A percentile compares a stretch with the other conserved stretches of the same genome.
phyloP scores from a whole-genome alignment of 2,113 vertebrate species.

The Amphiprion percula region DNA sequence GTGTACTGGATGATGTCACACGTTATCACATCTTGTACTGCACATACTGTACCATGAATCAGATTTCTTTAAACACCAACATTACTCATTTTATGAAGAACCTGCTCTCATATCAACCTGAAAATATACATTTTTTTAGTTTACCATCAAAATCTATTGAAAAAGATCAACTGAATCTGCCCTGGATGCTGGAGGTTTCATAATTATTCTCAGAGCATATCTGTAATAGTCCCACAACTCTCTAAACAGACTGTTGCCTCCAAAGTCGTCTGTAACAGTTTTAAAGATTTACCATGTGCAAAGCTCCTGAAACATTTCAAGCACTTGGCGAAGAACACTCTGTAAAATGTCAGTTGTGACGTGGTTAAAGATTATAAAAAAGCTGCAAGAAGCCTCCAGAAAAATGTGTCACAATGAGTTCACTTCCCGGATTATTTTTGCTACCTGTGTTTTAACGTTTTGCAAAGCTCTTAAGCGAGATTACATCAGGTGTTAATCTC shows the following conservation, averaged over 20 bases:
- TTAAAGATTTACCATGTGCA: neutral
- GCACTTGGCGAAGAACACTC: neutral
- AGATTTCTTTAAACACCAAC: no score
- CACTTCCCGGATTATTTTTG: constrained; percentile 12
- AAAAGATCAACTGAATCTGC: neutral
- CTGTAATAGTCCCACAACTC: neutral
- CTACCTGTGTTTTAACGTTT: constrained; percentile 46
- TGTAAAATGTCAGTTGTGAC: constrained; percentile 6
- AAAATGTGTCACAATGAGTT: constrained; percentile 37
- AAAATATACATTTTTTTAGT: no score
- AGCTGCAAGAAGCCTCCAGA: constrained; percentile 25
- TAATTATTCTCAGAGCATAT: neutral
- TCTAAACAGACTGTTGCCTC: neutral
- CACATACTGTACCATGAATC: no score
- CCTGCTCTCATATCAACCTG: no score
- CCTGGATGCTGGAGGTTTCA: no score
- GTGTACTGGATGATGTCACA: neutral
- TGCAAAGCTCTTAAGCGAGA: constrained; percentile 50
- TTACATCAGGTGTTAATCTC: constrained; percentile 35
- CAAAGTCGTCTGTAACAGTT: neutral
- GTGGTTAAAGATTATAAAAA: constrained; percentile 16
- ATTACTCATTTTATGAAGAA: no score
- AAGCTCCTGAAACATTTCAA: neutral
- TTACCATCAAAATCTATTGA: no score
- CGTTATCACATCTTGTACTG: no score